Evolutionary conservation across 2,888 invertebrate genomes (phyloP).

Genomic region (Drosophila cognata): DNA sequence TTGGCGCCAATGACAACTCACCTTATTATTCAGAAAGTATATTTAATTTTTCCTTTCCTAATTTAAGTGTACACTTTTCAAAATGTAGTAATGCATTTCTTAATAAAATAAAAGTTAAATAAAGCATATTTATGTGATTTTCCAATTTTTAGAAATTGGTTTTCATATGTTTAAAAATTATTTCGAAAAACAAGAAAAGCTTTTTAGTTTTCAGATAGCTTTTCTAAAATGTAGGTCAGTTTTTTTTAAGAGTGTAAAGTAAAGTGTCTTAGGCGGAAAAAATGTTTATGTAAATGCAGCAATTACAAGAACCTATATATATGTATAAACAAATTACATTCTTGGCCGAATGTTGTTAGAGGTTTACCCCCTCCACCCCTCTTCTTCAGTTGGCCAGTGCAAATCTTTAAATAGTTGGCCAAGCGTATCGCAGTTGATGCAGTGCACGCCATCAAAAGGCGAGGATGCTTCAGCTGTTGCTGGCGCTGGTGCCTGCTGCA

Average conservation of each 20-base stretch:
- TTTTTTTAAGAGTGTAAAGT: background rate
- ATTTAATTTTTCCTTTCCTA: background rate
- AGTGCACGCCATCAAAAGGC: slow-evolving; percentile 55
- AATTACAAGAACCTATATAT: slow-evolving; percentile 6
- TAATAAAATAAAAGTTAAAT: background rate
- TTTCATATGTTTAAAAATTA: background rate
- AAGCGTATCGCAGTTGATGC: slow-evolving; percentile 64
- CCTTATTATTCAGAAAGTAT: background rate
- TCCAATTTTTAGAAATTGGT: background rate
- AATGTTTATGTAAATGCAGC: slow-evolving; percentile 14
- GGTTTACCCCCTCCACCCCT: slow-evolving; percentile 1
- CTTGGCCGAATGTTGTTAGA: slow-evolving; percentile 13
- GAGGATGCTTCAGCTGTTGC: slow-evolving; percentile 4
- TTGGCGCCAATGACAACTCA: background rate
- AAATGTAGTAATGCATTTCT: background rate
- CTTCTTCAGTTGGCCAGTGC: slow-evolving; percentile 62
- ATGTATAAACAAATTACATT: slow-evolving; percentile 19
- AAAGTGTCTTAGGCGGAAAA: background rate
- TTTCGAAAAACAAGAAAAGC: background rate
- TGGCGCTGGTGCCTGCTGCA: background rate
- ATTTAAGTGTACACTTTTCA: background rate
- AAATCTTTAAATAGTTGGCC: slow-evolving; percentile 64
- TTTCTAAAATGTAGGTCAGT: background rate
- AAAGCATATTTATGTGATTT: background rate
- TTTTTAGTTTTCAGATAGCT: background rate